Evolutionary conservation across 2,113 vertebrate species (phyloP), one percentile per base, ranked within the genome.

Genomic region (Odontophorus gujanensis): DNA sequence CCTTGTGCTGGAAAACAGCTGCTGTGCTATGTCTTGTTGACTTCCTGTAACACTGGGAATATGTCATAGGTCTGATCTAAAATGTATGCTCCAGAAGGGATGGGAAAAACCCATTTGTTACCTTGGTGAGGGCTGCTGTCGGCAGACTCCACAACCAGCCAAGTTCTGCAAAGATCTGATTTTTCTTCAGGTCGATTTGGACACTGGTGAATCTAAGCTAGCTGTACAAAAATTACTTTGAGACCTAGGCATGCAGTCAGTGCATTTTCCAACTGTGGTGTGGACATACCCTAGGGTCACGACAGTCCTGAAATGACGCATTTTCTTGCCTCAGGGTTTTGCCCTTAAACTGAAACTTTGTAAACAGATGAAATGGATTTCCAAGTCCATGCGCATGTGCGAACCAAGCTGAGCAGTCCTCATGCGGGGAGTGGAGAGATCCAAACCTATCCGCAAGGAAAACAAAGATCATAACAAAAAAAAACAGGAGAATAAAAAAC

Each of bases 271-370:
- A 81, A 62, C 61, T 36, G 40, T 6, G 0, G 76, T 2, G 16
- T 24, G 14, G 91, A 90, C 62, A 13, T 90, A 89, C 30, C 16
- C 80, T 53, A 42, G 51, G 85, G 91, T 95, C 90, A 95, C 76
- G 65, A 77, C 76, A 83, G 82, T 63, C 85, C 82, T 81, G 57
- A 66, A 83, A 96, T 97, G 91, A 97, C 62, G 93, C 93, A 95
- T 91, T 95, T 93, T 90, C 87, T 90, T 97, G 80, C 93, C 61
- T 95, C 66, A 85, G 65, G 47, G 82, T 91, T 96, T 95, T 93
- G 95, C 79, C 94, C 94, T 95, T 92, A 95, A 93, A 92, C 81
- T 34, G 69, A 83, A 94, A 94, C 77, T 81, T 88, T 88, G 76
- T 95, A 97, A 97, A 97, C 89, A 95, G 79, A 91, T 14, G 16